Evolutionary conservation across 2,888 invertebrate species (phyloP).

Genomic region (Papilio protenor): DNA sequence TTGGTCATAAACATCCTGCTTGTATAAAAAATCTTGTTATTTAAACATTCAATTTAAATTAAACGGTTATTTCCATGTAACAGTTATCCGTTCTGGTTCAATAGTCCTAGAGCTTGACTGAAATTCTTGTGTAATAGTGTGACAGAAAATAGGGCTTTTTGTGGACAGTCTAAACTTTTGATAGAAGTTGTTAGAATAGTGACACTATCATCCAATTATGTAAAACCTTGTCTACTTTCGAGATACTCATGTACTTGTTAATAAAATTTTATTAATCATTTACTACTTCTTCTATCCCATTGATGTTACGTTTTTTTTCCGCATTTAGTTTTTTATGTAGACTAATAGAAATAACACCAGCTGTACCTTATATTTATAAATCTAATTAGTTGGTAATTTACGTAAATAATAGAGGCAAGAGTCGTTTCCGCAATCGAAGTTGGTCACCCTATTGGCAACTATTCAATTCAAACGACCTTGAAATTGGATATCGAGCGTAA

Average conservation of each 20-base stretch:
- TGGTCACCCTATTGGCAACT: constrained; percentile 19
- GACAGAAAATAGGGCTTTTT: not conserved
- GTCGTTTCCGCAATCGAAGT: no score
- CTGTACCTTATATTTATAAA: no score
- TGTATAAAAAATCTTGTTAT: not conserved
- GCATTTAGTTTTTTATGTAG: no score
- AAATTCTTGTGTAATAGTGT: constrained; percentile 2
- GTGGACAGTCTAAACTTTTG: not conserved
- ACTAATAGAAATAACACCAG: not conserved
- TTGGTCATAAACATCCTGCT: not conserved
- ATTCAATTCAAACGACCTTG: constrained; percentile 39
- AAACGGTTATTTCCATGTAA: constrained; percentile 43
- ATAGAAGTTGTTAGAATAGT: not conserved
- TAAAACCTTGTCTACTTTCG: not conserved
- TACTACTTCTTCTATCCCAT: not conserved
- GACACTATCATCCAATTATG: not conserved
- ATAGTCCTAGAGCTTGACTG: not conserved
- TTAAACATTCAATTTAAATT: constrained; percentile 28
- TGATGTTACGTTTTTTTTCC: no score
- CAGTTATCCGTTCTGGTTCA: constrained; percentile 45
- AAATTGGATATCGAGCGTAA: constrained; percentile 31
- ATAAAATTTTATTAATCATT: not conserved
- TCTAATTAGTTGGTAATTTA: no score
- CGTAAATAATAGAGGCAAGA: no score
- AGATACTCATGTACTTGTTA: not conserved